A percentile compares a stretch with the other conserved stretches of the same genome.
phyloP scores from a whole-genome alignment of 2,888 invertebrate species.

The Mythimna impura region DNA sequence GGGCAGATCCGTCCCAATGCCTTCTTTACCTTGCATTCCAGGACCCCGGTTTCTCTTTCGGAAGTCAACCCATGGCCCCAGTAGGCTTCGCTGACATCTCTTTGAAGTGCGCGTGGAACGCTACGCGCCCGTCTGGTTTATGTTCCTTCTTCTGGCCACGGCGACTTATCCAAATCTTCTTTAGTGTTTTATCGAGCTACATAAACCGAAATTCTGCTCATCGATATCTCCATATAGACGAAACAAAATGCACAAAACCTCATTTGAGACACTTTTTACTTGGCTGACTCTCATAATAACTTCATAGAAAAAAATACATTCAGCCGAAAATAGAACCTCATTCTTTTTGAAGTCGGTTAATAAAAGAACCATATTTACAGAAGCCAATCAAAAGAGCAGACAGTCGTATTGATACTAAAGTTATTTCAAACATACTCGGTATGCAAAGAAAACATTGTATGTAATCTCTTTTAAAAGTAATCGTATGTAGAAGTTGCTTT shows the following conservation, averaged over 20 bases:
- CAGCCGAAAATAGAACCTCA: no score
- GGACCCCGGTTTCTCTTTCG: no score
- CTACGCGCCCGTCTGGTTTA: no score
- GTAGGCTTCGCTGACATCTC: no score
- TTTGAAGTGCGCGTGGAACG: no score
- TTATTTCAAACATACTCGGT: conserved; percentile 11
- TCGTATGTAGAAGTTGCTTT: conserved; percentile 42
- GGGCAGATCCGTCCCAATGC: no score
- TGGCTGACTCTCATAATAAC: neutral
- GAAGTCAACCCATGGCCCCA: no score
- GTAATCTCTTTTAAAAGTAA: conserved; percentile 33
- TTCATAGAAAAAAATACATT: neutral
- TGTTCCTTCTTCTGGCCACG: no score
- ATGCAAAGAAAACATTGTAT: conserved; percentile 51
- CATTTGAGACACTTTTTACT: neutral
- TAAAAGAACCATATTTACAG: neutral
- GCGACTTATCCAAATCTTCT: neutral
- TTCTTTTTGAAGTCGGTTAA: no score
- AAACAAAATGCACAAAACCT: no score
- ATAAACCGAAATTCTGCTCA: neutral
- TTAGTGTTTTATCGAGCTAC: neutral
- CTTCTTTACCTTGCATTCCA: no score
- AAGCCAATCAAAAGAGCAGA: conserved; percentile 8
- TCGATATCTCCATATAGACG: no score
- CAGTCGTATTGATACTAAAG: conserved; percentile 13